Base-by-base conservation (phyloP, 2,888 invertebrate genomes). In the Hemistola chrysoprasaria region DNA sequence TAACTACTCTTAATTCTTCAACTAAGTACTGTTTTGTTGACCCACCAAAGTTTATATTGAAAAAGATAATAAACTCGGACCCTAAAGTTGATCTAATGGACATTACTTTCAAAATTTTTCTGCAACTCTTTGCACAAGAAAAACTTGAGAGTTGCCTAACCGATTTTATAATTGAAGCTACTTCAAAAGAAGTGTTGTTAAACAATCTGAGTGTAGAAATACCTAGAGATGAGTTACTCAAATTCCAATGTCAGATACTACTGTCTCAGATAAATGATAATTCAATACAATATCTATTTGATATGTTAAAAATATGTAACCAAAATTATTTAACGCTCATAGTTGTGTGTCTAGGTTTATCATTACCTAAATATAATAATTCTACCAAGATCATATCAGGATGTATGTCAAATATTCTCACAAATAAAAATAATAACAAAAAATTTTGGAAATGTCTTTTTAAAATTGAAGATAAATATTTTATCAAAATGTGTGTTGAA, bases 81-180 rank as follows among this genome's bases (percentile, higher is more conserved):
- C 61, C 63, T 16, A 73, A 65, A 53, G 67, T 76, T 1, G 50
- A 39, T 10, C 56, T 62, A 54, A 57, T 87, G 58, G 84, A 85
- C 54, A 8, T 60, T 0, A 70, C 73, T 6, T 71, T 86, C 35
- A 72, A 56, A 47, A 28, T 79, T 24, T 87, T 82, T 53, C 32
- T 79, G 10, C 62, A 81, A 40, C 9, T 78, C 24, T 86, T 72
- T 53, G 62, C 75, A 33, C 75, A 78, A 39, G 60, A 68, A 0
- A 76, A 70, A 53, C 53, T 88, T 30, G 78, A 80, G 38, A 50
- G 51, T 1, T 78, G 60, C 57, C 61, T 88, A 21, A 59, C 78
- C 6, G 77, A 82, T 25, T 50, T 86, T 1, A 78, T 88, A 65
- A 27, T 83, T 22, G 84, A 86, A 59, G 62, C 76, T 1, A 82